Conservation (phyloP, 1,140 invertebrate species). For the Drosophila micromelanica region DNA sequence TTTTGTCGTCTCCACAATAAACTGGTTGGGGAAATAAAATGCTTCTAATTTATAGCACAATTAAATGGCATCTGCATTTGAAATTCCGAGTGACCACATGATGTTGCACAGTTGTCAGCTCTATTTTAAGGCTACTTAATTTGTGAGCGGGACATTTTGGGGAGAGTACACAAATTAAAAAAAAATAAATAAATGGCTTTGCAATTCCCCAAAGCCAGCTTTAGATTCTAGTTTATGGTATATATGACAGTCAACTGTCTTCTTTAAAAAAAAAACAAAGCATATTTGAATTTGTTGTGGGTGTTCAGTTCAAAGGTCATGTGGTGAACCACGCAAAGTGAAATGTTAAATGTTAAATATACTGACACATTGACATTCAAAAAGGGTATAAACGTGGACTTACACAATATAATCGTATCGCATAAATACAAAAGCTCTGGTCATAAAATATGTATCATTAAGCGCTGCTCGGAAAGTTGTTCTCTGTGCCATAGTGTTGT, state of each 20-base stretch:
- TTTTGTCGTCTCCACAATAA: constrained; percentile 3
- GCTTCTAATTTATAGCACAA: constrained; percentile 39
- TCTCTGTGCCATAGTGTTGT: neutral
- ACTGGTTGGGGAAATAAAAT: constrained; percentile 31
- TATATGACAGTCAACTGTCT: neutral
- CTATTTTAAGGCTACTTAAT: neutral
- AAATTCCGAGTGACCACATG: constrained; percentile 29
- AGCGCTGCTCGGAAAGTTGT: constrained; percentile 6
- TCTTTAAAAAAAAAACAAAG: neutral
- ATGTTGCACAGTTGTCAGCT: constrained; percentile 16
- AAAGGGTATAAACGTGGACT: constrained; percentile 6
- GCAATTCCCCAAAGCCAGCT: too few relatives aligned
- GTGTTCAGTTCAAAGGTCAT: constrained; percentile 3
- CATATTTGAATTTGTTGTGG: neutral
- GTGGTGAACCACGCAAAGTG: neutral
- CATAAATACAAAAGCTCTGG: constrained; percentile 3
- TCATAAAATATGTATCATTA: constrained; percentile 47
- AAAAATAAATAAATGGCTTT: constrained; percentile 10
- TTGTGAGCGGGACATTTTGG: neutral
- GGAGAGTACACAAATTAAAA: constrained; percentile 1
- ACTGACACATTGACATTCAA: constrained; percentile 21
- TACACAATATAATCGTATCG: neutral
- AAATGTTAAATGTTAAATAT: constrained; percentile 29
- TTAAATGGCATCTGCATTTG: constrained; percentile 41
- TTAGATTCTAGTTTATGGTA: neutral